Base-by-base conservation (phyloP, 2,888 invertebrate genomes). In the Mythimna impura region DNA sequence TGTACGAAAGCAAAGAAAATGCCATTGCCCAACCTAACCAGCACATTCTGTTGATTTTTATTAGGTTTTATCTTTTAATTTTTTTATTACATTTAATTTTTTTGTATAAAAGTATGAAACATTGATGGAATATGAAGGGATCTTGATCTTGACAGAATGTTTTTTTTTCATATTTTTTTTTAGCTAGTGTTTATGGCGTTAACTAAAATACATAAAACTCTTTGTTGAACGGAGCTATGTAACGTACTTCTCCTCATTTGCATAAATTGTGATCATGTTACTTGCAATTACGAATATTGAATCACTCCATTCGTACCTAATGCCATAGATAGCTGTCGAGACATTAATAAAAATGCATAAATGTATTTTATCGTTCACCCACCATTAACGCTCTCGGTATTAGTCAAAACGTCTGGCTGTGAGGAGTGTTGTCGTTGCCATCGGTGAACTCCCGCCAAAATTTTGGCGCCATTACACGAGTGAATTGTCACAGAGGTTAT, bases 401-500 rank as follows among this genome's bases (percentile, higher is more conserved):
- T 91, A 92, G 89, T 91, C 90, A 91, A 90, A 91, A 91, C 87
- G 90, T 91, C 84, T 91, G 91, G 89, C 91, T 90, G 87, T 89
- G 86, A 86, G 80, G 87, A 89, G 89, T 87, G 90, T 88, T 86
- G 87, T 86, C 80, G 84, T 87, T 87, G 88, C 89, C 81, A 84
- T 85, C 82, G 78, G 83, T 87, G 86, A 85, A 82, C 87, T 92
- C 92, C 93, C 94, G 94, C 94, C 93, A 93, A 95, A 94, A 94
- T 91, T 84, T 90, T 91, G 93, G 91, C 94, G 94, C 93, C 94
- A 95, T 96, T 95, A 93, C 92, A 95, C 96, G 94, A 95, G 86
- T 94, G 95, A 95, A 89, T 94, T 94, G 94, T 93, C 94, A 92
- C 92, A 87, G 91, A 93, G 89, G 94, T 93, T 96, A 96, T 96